Evolutionary conservation across 2,888 invertebrate species (phyloP), one percentile per base, ranked within the genome.

Genomic region (Acronicta alni): DNA sequence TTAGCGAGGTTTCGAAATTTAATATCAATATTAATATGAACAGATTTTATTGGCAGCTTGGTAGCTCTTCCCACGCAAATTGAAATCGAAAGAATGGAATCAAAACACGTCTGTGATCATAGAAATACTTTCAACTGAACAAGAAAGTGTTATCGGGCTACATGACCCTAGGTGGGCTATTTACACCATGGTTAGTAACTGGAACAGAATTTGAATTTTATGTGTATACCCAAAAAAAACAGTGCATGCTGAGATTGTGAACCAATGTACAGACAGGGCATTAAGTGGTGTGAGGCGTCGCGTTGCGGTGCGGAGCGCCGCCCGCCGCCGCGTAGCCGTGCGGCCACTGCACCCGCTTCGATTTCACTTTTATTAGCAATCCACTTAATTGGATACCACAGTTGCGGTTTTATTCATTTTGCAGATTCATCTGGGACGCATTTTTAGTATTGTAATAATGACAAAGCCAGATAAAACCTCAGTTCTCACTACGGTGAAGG

Each of bases 351-450:
- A 92, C 93, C 86, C 93, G 85, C 90, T 89, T 87, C 92, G 93
- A 93, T 93, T 93, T 93, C 93, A 93, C 93, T 93, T 93, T 93
- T 93, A 93, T 93, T 93, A 93, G 92, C 92, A 92, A 92, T 92
- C 91, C 89, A 91, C 92, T 91, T 93, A 93, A 93, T 93, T 93
- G 92, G 91, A 91, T 92, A 90, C 91, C 91, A 88, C 89, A 89
- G 91, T 89, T 89, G 92, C 88, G 88, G 90, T 89, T 91, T 91
- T 88, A 92, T 91, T 91, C 88, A 88, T 91, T 91, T 89, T 87
- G 88, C 88, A 90, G 90, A 92, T 90, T 90, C 91, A 90, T 92
- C 91, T 88, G 80, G 82, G 83, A 79, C 67, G 82, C 80, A 82
- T 83, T 87, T 87, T 82, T 72, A 71, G 75, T 75, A 75, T 74